A percentile compares a stretch with the other conserved stretches of the same genome.
Conservation (phyloP, 2,888 invertebrate genomes). For the Lacanobia oleracea region DNA sequence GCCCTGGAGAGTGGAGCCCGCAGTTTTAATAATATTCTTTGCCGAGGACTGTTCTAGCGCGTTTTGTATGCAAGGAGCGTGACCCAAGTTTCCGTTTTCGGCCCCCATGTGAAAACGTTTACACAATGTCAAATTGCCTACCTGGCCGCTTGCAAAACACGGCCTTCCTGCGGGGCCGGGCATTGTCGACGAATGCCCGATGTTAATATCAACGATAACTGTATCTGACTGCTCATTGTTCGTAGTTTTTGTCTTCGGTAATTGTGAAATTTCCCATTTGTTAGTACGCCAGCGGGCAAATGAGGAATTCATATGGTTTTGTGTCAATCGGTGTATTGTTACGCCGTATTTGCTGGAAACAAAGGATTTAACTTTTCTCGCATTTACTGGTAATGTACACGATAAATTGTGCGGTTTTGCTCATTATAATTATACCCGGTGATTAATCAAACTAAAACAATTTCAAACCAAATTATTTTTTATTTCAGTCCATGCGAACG, state of each 20-base stretch:
- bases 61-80: slow-evolving; percentile 83
- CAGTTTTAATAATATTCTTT: slow-evolving; percentile 62
- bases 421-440: slow-evolving; percentile 3
- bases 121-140: slow-evolving; percentile 86
- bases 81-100: slow-evolving; percentile 85
- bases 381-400: slow-evolving; percentile 25
- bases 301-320: slow-evolving; percentile 57
- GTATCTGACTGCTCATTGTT: slow-evolving; percentile 67
- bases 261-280: slow-evolving; percentile 64
- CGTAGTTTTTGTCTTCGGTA: slow-evolving; percentile 61
- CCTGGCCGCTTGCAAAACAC: slow-evolving; percentile 81
- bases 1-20: slow-evolving; percentile 40
- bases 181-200: slow-evolving; percentile 71
- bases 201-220: slow-evolving; percentile 69
- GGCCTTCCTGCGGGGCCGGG: slow-evolving; percentile 77
- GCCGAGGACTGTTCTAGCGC: slow-evolving; percentile 57
- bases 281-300: slow-evolving; percentile 51
- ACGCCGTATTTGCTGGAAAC: slow-evolving; percentile 43
- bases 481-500: neutral
- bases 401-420: slow-evolving; percentile 26
- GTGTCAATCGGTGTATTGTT: slow-evolving; percentile 55
- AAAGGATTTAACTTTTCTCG: slow-evolving; percentile 43
- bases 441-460: slow-evolving; percentile 20
- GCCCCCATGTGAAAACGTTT: slow-evolving; percentile 85
- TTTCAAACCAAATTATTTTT: neutral